Base-by-base conservation (phyloP, 2,113 vertebrate species). In the Alces alces region DNA sequence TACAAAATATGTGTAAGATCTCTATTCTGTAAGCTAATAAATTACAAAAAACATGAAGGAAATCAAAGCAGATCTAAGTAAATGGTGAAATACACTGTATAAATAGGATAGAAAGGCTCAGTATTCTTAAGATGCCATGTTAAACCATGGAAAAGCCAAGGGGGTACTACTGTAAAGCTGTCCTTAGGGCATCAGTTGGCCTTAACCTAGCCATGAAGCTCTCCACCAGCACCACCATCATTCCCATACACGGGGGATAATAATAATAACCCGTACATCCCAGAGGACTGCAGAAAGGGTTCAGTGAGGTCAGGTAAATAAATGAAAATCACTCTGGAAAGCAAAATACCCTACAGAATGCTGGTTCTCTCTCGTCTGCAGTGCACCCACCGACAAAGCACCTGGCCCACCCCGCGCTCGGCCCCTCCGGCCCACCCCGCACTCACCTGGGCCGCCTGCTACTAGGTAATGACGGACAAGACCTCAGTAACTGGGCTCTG, bases 341-440 rank as follows among this genome's bases (percentile, higher is more conserved):
- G 17, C 55, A 90, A 90, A 50, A 19, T 33, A 17, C 47, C 12
- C 52, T 12, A 14, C 2, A 47, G 82, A 92, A 25, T 9, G 25
- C 10, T 55, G 55, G 47, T 13, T 43, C 25, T 28, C 2, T 45
- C 12, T 36, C 36, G n/a, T 43, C 9, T 2, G 14, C 55, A 36
- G 2, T 12, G 30, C 21, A 3, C 23, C 12, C 7, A 5, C 4
- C 0, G 0, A 14, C 36, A 2, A 14, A 25, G 61, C 21, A 1
- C 25, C 13, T 7, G 90, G 33, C 30, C 36, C 16, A 2, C 15
- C 52, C 43, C 7, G 5, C 12, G 4, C 23, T 13, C 3, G 0
- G 28, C 7, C 28, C 21, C 33, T 36, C 28, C 2, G 52, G 15
- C 28, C 25, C 2, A 82, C 19, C 82, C 36, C 1, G 2, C 28